phyloP scores from a whole-genome alignment of 2,797 vertebrate species.

The Ispidina lecontei region DNA sequence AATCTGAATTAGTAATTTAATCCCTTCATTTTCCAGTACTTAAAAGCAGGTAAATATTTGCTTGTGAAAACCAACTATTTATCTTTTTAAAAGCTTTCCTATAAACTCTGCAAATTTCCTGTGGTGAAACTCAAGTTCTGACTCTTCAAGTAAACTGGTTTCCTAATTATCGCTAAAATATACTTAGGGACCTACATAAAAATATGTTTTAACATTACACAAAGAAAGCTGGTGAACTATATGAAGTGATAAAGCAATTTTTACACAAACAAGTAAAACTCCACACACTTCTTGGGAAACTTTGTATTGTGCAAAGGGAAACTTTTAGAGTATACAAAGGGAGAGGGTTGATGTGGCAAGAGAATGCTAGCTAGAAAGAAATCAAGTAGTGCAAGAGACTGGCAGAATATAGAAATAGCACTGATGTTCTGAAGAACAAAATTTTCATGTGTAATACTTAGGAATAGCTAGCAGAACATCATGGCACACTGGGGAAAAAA shows the following conservation, averaged over 20 bases:
- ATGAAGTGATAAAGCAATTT: not conserved
- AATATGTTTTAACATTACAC: not conserved
- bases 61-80: not conserved
- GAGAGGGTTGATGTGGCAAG: not conserved
- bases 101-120: not conserved
- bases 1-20: not conserved
- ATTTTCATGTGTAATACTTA: not conserved
- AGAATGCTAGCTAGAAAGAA: not conserved
- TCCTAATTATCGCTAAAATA: not conserved
- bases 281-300: not conserved
- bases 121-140: not conserved
- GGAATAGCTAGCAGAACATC: not conserved
- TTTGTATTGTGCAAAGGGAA: not conserved
- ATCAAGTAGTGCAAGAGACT: not conserved
- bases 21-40: not conserved
- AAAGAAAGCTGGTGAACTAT: not conserved
- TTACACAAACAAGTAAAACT: not conserved
- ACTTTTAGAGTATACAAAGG: not conserved
- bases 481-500: not conserved
- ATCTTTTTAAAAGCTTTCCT: not conserved
- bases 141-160: not conserved
- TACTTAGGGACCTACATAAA: not conserved
- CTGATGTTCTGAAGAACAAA: not conserved
- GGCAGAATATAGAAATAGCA: not conserved
- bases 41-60: not conserved